Conservation (phyloP, 1,140 invertebrate species). For the Laodelphax striatellus region DNA sequence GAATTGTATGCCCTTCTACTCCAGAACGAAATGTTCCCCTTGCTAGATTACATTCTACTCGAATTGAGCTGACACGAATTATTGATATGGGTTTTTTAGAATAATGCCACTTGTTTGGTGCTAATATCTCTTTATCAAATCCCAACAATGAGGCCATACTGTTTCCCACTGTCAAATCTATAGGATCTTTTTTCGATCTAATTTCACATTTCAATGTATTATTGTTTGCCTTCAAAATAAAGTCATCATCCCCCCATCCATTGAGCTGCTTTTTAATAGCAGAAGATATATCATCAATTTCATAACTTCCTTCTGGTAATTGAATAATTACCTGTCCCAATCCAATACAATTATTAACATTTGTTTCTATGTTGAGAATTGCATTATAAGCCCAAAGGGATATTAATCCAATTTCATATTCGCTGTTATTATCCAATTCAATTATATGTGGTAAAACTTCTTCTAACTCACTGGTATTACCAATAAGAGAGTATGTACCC, state of each 20-base stretch:
- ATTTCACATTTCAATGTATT: neutral
- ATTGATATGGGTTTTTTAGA: conserved; percentile 7
- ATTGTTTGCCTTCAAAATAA: neutral
- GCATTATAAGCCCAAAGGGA: neutral
- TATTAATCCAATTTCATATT: conserved; percentile 2
- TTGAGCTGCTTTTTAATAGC: too few relatives aligned
- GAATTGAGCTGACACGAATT: conserved; percentile 3
- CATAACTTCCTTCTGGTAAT: too few relatives aligned
- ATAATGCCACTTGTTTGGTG: neutral
- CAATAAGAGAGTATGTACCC: too few relatives aligned
- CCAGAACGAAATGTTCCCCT: conserved; percentile 3
- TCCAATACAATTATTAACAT: neutral
- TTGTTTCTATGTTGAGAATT: neutral
- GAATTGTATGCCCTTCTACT: neutral
- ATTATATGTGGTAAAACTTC: neutral
- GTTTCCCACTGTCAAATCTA: neutral
- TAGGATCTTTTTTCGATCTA: neutral
- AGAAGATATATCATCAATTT: too few relatives aligned
- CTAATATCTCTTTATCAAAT: neutral
- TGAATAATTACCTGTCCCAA: too few relatives aligned
- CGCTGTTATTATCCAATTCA: neutral
- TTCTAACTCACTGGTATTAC: neutral
- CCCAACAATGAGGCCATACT: neutral
- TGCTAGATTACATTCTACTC: conserved; percentile 14
- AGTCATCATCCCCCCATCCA: neutral